phyloP scores from a whole-genome alignment of 2,797 vertebrate genomes.

The Sebastes umbrosus region DNA sequence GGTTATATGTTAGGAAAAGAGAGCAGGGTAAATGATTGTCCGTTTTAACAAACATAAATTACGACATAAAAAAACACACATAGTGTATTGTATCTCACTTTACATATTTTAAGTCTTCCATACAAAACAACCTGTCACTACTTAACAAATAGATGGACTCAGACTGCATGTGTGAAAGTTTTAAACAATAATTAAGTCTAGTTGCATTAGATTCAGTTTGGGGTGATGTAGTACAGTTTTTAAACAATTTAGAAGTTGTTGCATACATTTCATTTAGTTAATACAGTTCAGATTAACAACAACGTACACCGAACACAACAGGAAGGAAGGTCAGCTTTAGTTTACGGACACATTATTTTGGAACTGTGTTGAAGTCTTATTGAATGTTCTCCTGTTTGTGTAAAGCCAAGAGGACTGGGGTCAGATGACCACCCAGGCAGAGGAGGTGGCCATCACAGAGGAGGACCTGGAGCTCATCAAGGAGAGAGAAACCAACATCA shows the following conservation, averaged over 20 bases:
- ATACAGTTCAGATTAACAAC: background rate
- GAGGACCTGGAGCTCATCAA: conserved; percentile 96
- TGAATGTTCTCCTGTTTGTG: conserved; percentile 31
- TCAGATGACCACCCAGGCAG: conserved; percentile 88
- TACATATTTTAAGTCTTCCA: background rate
- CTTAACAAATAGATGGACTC: background rate
- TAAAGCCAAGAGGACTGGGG: conserved; percentile 93
- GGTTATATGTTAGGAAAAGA: no score
- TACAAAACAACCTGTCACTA: background rate
- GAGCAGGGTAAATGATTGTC: no score
- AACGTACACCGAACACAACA: no score
- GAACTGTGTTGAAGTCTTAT: background rate
- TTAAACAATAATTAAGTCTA: background rate
- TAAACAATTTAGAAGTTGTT: background rate
- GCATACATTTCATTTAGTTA: background rate
- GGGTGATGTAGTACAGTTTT: background rate
- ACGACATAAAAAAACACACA: background rate
- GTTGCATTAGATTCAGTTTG: background rate
- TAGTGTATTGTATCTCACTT: background rate
- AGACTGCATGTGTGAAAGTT: background rate
- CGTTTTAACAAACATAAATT: background rate
- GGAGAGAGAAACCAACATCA: conserved; percentile 94
- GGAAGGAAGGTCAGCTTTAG: no score
- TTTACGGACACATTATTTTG: background rate
- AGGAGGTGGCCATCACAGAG: conserved; percentile 91